A percentile compares a stretch with the other conserved stretches of the same genome.
Evolutionary conservation across 2,888 invertebrate genomes (phyloP).

Genomic region (Drosophila leonis): DNA sequence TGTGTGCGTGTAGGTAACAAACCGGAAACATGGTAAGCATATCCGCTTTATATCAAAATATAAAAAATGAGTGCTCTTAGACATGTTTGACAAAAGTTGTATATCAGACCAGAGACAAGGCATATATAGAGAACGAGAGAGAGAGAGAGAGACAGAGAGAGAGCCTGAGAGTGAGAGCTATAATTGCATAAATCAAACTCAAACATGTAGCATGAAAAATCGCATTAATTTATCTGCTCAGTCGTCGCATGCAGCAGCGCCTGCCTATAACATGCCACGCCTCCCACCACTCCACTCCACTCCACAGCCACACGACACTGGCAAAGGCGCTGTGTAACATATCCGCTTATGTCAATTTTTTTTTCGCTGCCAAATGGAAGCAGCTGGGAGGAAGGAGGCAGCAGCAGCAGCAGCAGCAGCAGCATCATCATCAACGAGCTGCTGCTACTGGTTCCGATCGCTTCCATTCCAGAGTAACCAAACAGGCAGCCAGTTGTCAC

Average conservation of each 20-base stretch:
- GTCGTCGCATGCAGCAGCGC: slow-evolving; percentile 55
- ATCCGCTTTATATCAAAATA: slow-evolving; percentile 78
- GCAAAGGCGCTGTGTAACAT: slow-evolving; percentile 77
- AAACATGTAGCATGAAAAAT: slow-evolving; percentile 81
- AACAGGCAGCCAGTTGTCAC: slow-evolving; percentile 77
- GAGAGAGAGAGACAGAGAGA: background rate
- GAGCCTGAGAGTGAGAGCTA: slow-evolving; percentile 45
- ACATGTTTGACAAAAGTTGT: slow-evolving; percentile 81
- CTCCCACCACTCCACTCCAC: background rate
- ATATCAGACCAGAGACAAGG: slow-evolving; percentile 56
- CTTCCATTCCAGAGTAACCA: slow-evolving; percentile 40
- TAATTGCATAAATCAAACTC: slow-evolving; percentile 84
- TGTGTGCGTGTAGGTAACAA: slow-evolving; percentile 71
- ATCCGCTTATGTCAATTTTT: slow-evolving; percentile 79
- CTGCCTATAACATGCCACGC: slow-evolving; percentile 56
- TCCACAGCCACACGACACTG: slow-evolving; percentile 14
- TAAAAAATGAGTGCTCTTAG: slow-evolving; percentile 79
- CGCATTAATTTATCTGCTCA: slow-evolving; percentile 82
- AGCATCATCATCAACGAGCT: slow-evolving; percentile 63
- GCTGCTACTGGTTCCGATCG: slow-evolving; percentile 50
- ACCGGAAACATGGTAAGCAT: slow-evolving; percentile 80
- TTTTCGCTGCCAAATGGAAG: slow-evolving; percentile 32
- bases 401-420: background rate
- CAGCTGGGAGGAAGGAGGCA: slow-evolving; percentile 34
- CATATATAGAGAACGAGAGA: too few relatives aligned